These are phyloP conservation scores for Aethes cnicana DNA, from an alignment of 2,888 invertebrate species.

Conservation along the genomic window DNA sequence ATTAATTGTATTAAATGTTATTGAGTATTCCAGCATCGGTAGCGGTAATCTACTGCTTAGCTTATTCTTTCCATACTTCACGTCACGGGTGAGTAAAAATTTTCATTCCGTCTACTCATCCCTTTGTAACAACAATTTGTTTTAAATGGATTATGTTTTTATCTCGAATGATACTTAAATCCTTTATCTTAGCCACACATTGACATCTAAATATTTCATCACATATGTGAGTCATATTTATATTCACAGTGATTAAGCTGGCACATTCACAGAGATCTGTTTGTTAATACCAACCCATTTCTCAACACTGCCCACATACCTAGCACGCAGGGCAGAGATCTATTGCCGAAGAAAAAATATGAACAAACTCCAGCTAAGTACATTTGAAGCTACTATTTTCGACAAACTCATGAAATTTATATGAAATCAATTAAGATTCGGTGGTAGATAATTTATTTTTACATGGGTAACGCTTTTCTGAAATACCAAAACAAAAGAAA, in stretches of 20 bases:
- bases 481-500: no score
- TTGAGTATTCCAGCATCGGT: no score
- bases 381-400: conserved; percentile 1
- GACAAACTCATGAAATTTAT: no score
- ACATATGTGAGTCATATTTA: conserved; percentile 17
- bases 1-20: no score
- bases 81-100: no score
- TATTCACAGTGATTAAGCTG: conserved; percentile 10
- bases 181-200: conserved; percentile 7
- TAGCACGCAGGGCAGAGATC: not conserved
- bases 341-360: conserved; percentile 1
- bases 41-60: no score
- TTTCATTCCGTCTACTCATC: no score
- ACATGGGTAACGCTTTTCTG: no score
- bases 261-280: conserved; percentile 14
- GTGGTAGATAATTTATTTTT: no score
- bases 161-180: not conserved
- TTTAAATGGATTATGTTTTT: not conserved
- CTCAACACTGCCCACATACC: conserved; percentile 9
- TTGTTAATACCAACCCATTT: conserved; percentile 17
- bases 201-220: conserved; percentile 24
- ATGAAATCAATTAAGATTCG: no score
- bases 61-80: no score
- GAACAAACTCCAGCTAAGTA: not conserved
- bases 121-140: no score